Conservation (phyloP, 2,113 vertebrate species). For the Prietella phreatophila region DNA sequence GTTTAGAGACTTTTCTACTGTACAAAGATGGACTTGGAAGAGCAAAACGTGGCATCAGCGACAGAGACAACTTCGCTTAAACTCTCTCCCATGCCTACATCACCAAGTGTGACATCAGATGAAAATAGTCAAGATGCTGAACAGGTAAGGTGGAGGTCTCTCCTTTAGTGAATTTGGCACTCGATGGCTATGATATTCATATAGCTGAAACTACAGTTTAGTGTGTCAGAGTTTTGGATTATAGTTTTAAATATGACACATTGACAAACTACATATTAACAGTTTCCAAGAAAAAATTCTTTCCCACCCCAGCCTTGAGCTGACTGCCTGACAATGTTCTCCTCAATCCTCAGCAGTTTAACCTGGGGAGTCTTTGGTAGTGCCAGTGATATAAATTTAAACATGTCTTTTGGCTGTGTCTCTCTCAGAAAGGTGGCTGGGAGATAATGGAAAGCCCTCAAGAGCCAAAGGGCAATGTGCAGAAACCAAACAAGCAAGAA, state of each 20-base stretch:
- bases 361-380: background rate
- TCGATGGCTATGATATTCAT: background rate
- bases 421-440: constrained; percentile 86
- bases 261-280: background rate
- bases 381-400: constrained; percentile 1
- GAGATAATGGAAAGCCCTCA: constrained; percentile 90
- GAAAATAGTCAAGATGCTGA: constrained; percentile 34
- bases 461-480: constrained; percentile 76
- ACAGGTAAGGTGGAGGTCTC: constrained; percentile 7
- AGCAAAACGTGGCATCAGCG: background rate
- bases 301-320: background rate
- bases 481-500: constrained; percentile 84
- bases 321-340: background rate
- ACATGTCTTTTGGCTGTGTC: background rate
- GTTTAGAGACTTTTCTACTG: background rate
- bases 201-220: background rate
- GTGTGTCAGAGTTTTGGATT: background rate
- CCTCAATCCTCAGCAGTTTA: background rate
- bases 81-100: background rate
- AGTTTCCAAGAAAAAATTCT: background rate
- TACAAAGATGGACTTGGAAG: constrained; percentile 42
- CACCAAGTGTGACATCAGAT: background rate
- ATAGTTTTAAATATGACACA: background rate
- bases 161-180: background rate
- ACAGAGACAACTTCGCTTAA: constrained; percentile 3